Evolutionary conservation across 2,113 vertebrate species (phyloP), one percentile per base, ranked within the genome.

Genomic region (Grantiella picta): DNA sequence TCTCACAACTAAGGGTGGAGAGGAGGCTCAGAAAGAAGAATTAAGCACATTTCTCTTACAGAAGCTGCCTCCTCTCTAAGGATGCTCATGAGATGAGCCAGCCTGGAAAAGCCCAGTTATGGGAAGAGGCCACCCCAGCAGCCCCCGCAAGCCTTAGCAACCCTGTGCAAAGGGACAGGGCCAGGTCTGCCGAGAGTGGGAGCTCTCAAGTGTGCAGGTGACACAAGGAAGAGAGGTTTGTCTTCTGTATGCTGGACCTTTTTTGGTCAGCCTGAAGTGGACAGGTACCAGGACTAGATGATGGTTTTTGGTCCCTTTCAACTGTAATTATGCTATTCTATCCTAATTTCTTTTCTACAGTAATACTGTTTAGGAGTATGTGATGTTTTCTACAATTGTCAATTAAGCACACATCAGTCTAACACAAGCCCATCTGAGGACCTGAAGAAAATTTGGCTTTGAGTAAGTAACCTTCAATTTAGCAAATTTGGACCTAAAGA

Each of bases 171-270:
- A 50, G 53, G 79, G 40, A 13, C 27, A 23, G 66, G 15, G 22
- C 21, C 28, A 0, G 3, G 10, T 18, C 12, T 22, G 23, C 7
- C 5, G 38, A 2, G 2, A 16, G 29, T 7, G 50, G 56, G 44
- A 72, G 38, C 53, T 59, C 66, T 71, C 23, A 3, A 44, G 10
- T 15, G 31, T 57, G 56, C 68, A 35, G 59, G n/a, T 38, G 38
- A 38, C 36, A 38, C n/a, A n/a, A 63, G n/a, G 38, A 64, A 12
- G 33, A 36, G 25, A 50, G 20, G 20, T 87, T 92, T 75, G 25
- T 53, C 61, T 86, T 38, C 47, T 80, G 2, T 10, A 2, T 25
- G 16, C 70, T 61, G 63, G 13, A 29, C 22, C 40, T 79, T 66
- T 9, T 38, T 36, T 31, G 65, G 15, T 73, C 50, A 57, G 27